Percentiles rank a stretch among this genome's conserved stretches.
phyloP scores from a whole-genome alignment of 2,888 invertebrate genomes.

The Boloria euphrosyne region DNA sequence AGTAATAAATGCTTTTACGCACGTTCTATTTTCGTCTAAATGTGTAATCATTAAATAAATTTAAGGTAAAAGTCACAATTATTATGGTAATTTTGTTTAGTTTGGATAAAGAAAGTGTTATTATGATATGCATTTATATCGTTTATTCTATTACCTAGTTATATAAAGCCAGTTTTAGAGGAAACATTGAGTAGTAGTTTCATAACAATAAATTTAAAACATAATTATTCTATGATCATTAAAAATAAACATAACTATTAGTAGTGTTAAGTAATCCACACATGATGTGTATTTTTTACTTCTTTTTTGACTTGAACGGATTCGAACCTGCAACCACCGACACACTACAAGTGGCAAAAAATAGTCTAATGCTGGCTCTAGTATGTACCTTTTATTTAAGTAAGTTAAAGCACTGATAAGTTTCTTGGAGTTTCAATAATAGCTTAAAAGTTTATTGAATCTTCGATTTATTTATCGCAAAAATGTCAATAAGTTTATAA shows the following conservation, averaged over 20 bases:
- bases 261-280: neutral
- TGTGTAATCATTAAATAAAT: slow-evolving; percentile 40
- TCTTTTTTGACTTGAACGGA: too few species aligned
- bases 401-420: slow-evolving; percentile 54
- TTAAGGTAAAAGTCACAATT: slow-evolving; percentile 66
- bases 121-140: slow-evolving; percentile 46
- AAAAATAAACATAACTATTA: too few species aligned
- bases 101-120: slow-evolving; percentile 35
- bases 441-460: slow-evolving; percentile 51
- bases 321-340: too few species aligned
- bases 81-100: slow-evolving; percentile 48
- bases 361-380: slow-evolving; percentile 29
- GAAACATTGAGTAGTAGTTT: slow-evolving; percentile 5
- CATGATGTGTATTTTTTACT: too few species aligned
- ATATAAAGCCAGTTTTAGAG: slow-evolving; percentile 20
- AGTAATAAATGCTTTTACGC: slow-evolving; percentile 39
- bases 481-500: slow-evolving; percentile 15
- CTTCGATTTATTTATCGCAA: slow-evolving; percentile 72
- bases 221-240: neutral
- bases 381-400: slow-evolving; percentile 35
- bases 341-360: too few species aligned
- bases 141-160: slow-evolving; percentile 30
- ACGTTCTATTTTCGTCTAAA: slow-evolving; percentile 31
- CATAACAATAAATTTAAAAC: neutral
- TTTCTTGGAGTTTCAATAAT: slow-evolving; percentile 72